Evolutionary conservation across 2,888 invertebrate species (phyloP), one percentile per base, ranked within the genome.

Genomic region (Apomyelois bistriatella): DNA sequence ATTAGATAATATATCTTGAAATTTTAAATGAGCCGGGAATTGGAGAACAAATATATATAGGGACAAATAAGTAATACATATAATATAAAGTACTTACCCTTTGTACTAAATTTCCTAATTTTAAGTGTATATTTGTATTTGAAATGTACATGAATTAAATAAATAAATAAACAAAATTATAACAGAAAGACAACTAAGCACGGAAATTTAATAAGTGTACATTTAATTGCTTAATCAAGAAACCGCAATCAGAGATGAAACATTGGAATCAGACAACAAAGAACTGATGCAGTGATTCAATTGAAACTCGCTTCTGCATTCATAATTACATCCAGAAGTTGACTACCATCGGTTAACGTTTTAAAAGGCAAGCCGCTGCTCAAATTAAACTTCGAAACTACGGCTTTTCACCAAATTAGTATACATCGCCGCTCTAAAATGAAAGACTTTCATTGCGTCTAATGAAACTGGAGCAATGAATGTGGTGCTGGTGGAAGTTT

Each of bases 391-490:
- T 40, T 15, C n/a, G 32, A 22, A 50, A 40, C 40, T 50, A 15
- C 15, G 32, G 32, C 32, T 30, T 32, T 40, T 32, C 16, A 30
- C 30, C 10, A 50, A 50, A 50, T 50, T 50, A 50, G 40, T 40
- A 12, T 40, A 50, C 40, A 50, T 40, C 16, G 30, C 40, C 13
- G 48, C 40, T 50, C 30, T 40, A 30, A 41, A 41, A 41, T 41
- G 40, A 40, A 50, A 50, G 48, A 38, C 37, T 6, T 50, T 38
- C 16, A 32, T 32, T 32, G 35, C 46, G 4, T 40, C 32, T 32
- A 41, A 40, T 40, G 15, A 50, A 40, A 40, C 16, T 50, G 40
- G 22, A 30, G 40, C 40, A 50, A 50, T 50, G 49, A 30, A 50
- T 30, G 40, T 13, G 30, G 38, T 49, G 30, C 40, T 38, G 38